These are phyloP conservation scores for Distichodus sexfasciatus DNA, from an alignment of 2,797 vertebrate species.

Conservation along the genomic window DNA sequence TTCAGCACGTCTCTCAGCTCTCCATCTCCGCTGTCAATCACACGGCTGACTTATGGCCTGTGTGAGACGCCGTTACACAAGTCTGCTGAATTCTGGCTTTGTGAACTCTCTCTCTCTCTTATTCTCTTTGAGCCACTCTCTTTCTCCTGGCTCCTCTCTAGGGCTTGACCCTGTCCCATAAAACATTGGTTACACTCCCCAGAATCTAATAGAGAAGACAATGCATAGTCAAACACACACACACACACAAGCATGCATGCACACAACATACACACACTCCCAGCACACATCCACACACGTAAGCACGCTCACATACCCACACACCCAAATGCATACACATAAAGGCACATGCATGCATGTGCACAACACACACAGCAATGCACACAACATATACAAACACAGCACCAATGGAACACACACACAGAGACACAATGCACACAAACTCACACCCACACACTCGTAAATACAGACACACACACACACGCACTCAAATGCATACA, in stretches of 20 bases:
- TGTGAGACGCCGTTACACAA: conserved; percentile 31
- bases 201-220: no score
- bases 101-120: conserved; percentile 26
- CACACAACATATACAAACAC: no score
- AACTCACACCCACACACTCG: no score
- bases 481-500: no score
- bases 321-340: not conserved
- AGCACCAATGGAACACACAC: no score
- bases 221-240: not conserved
- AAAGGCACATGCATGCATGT: not conserved
- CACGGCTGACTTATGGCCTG: conserved; percentile 37
- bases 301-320: conserved; percentile 24
- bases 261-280: conserved; percentile 19
- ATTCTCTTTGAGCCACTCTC: conserved; percentile 39
- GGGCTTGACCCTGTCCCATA: conserved; percentile 38
- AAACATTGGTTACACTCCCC: conserved; percentile 29
- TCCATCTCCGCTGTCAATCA: conserved; percentile 46
- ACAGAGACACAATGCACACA: no score
- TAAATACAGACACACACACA: no score
- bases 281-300: conserved; percentile 22
- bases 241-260: conserved; percentile 9
- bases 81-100: conserved; percentile 29
- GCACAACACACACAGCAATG: not conserved
- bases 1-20: conserved; percentile 38
- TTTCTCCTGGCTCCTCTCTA: conserved; percentile 33